Evolutionary conservation across 2,888 invertebrate species (phyloP), one percentile per base, ranked within the genome.

Genomic region (Dexiosoma caninum): DNA sequence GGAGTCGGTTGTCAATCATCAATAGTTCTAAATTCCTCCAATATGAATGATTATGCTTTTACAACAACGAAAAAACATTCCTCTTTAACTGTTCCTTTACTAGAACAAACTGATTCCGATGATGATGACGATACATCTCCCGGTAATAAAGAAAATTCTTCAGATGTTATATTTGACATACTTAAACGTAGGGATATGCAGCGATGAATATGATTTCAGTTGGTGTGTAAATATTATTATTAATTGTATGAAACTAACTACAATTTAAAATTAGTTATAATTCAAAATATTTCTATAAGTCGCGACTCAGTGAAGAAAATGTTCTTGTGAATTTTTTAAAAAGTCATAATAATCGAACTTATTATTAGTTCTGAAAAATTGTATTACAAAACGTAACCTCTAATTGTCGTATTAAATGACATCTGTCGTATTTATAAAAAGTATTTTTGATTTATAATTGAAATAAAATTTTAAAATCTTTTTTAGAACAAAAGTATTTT

Each of bases 141-240:
- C 49, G 87, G 82, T 5, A 87, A 87, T 80, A 92, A 92, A 77
- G 90, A 91, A 9, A 92, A 91, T 83, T 86, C 89, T 46, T 90
- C 90, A 2, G 90, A 91, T 69, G 91, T 93, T 1, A 88, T 93
- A 6, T 92, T 91, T 74, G 92, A 93, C 84, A 91, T 93, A 0
- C 83, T 92, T 12, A 92, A 92, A 82, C 86, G 92, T 64, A 86
- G 93, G 70, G 92, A 92, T 83, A 86, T 87, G 83, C 87, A 87
- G 79, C 87, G 87, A 85, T 88, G 85, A 87, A 66, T 51, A 37
- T 51, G 37, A 21, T 3, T 37, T 40, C 6, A 37, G 19, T n/a
- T 14, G 64, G 5, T 64, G n/a, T 44, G 51, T 64, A 69, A 51
- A 51, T 62, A 49, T 23, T 49, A 23, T 1, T 23, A 23, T 49